phyloP scores from a whole-genome alignment of 2,113 vertebrate genomes.

The Seriola aureovittata region DNA sequence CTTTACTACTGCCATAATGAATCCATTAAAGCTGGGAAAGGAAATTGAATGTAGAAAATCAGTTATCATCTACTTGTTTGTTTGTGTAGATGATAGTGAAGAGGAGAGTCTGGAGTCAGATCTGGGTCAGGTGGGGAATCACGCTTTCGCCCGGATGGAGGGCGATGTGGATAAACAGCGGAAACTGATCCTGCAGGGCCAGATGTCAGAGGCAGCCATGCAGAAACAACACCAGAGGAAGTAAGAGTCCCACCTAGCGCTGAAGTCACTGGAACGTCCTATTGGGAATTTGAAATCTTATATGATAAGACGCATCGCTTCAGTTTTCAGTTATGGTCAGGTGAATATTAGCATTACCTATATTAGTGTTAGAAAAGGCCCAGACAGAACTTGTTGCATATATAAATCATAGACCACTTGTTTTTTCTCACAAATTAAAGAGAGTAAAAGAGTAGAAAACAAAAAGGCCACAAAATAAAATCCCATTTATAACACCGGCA shows the following conservation, averaged over 20 bases:
- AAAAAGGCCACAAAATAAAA: too few relatives aligned
- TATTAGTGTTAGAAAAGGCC: neutral
- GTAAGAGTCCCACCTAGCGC: constrained; percentile 80
- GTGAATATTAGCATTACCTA: neutral
- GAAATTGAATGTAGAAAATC: neutral
- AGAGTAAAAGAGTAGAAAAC: too few relatives aligned
- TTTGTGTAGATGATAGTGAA: constrained; percentile 86
- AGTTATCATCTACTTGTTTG: neutral
- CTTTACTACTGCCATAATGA: neutral
- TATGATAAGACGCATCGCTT: neutral
- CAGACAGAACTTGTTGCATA: too few relatives aligned
- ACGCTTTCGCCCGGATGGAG: constrained; percentile 98
- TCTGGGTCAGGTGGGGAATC: constrained; percentile 93
- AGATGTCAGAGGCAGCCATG: constrained; percentile 92
- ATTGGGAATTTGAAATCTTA: neutral
- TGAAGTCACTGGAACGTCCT: neutral
- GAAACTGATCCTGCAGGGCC: constrained; percentile 94
- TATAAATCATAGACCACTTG: neutral
- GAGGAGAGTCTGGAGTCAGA: constrained; percentile 91
- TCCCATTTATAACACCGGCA: too few relatives aligned
- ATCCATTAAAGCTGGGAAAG: neutral
- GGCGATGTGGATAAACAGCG: constrained; percentile 97
- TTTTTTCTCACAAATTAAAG: too few relatives aligned
- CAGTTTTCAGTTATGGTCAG: neutral
- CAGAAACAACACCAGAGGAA: constrained; percentile 98